phyloP scores from a whole-genome alignment of 2,113 vertebrate genomes.

The Prunella himalayana region DNA sequence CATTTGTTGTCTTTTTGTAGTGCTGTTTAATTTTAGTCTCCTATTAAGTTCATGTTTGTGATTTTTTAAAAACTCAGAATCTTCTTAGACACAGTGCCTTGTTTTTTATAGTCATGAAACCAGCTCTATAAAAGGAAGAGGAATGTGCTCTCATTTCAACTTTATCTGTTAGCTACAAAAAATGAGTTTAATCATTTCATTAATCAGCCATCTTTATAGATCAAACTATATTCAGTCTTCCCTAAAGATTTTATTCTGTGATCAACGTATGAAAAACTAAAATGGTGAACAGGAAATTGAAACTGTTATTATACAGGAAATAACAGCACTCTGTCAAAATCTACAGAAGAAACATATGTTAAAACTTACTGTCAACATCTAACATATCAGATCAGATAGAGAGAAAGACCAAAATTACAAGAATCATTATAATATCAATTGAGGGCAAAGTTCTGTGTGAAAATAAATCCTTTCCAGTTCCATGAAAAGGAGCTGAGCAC shows the following conservation, averaged over 20 bases:
- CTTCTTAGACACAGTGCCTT: not conserved
- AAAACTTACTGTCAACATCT: constrained; percentile 71
- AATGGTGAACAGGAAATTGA: constrained; percentile 95
- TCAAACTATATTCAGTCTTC: constrained; percentile 59
- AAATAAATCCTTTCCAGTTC: constrained; percentile 10
- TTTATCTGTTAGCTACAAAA: constrained; percentile 16
- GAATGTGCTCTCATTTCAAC: constrained; percentile 22
- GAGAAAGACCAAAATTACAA: constrained; percentile 65
- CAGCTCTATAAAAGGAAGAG: constrained; percentile 27
- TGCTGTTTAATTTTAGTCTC: not conserved
- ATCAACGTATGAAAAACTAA: constrained; percentile 81
- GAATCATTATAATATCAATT: constrained; percentile 28
- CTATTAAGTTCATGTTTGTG: not conserved
- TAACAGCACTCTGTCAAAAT: constrained; percentile 97
- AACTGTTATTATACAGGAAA: constrained; percentile 98
- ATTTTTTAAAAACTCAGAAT: not conserved
- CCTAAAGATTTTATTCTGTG: constrained; percentile 80
- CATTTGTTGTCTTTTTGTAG: not conserved
- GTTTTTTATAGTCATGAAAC: not conserved
- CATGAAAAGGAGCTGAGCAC: not conserved
- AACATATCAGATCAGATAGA: constrained; percentile 83
- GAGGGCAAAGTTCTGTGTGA: constrained; percentile 31
- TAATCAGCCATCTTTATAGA: constrained; percentile 67
- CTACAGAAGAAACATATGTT: constrained; percentile 92
- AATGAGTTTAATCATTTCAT: constrained; percentile 61